A percentile compares a stretch with the other conserved stretches of the same genome.
Evolutionary conservation across 1,140 invertebrate genomes (phyloP).

Genomic region (Drosophila bocki): DNA sequence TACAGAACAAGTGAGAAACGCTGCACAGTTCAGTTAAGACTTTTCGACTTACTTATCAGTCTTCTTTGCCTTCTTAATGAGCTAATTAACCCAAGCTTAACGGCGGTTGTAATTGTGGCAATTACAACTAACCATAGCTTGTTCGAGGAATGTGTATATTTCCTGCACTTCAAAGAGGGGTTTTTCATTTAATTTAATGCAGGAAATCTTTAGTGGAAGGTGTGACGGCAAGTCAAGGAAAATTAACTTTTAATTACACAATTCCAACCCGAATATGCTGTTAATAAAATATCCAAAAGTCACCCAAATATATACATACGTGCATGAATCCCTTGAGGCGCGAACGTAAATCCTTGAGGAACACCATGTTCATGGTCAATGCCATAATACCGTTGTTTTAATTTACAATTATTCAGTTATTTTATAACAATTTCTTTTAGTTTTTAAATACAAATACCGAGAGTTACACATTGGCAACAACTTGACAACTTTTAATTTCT

Average conservation of each 20-base stretch:
- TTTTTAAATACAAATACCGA: neutral
- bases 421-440: constrained; percentile 7
- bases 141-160: constrained; percentile 8
- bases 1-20: constrained; percentile 1
- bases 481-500: constrained; percentile 19
- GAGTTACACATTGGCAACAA: constrained; percentile 11
- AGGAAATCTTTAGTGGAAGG: constrained; percentile 2
- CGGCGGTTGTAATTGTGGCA: constrained; percentile 20
- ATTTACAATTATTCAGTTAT: constrained; percentile 11
- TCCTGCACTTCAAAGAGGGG: constrained; percentile 9
- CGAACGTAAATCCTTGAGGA: constrained; percentile 82
- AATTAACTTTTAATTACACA: neutral
- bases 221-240: neutral
- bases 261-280: neutral
- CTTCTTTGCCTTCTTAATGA: constrained; percentile 38
- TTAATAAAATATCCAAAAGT: neutral
- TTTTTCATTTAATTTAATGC: neutral
- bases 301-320: constrained; percentile 64
- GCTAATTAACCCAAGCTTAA: constrained; percentile 35
- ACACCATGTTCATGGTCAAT: constrained; percentile 83
- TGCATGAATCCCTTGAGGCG: constrained; percentile 84
- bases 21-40: constrained; percentile 8
- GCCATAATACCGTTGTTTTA: constrained; percentile 57
- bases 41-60: constrained; percentile 30
- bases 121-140: constrained; percentile 35